Percentiles rank a stretch among this genome's conserved stretches.
Evolutionary conservation across 92 coral and sea anemone species (phyloP).

Genomic region (Bergia sp.): DNA sequence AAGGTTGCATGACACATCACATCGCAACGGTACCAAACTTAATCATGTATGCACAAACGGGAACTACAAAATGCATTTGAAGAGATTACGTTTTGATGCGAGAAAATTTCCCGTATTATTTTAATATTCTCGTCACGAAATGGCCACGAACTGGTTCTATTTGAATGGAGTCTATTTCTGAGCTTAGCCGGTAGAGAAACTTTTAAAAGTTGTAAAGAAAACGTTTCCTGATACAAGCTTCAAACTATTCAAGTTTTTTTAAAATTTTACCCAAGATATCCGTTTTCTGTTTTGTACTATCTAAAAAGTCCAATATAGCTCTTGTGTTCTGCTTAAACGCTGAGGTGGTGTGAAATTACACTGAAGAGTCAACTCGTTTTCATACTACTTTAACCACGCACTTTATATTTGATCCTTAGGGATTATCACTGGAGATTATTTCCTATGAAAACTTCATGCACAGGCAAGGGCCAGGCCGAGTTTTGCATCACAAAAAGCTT

Average conservation of each 20-base stretch:
- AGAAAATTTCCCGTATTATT: neutral
- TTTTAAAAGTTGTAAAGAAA: neutral
- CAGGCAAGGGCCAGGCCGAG: too few species aligned
- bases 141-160: neutral
- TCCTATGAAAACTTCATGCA: neutral
- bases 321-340: neutral
- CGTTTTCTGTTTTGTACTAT: too few species aligned
- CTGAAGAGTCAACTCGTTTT: neutral
- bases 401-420: neutral
- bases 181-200: neutral
- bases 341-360: neutral
- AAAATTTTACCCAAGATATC: too few species aligned
- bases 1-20: too few species aligned
- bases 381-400: neutral
- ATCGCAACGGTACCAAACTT: too few species aligned
- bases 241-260: too few species aligned
- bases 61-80: neutral
- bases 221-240: neutral
- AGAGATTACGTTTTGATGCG: neutral
- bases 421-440: neutral
- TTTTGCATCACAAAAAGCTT: too few species aligned
- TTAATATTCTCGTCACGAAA: neutral
- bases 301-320: neutral
- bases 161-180: neutral
- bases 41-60: too few species aligned